Conservation (phyloP, 2,888 invertebrate genomes). For the Anthrax anthrax region DNA sequence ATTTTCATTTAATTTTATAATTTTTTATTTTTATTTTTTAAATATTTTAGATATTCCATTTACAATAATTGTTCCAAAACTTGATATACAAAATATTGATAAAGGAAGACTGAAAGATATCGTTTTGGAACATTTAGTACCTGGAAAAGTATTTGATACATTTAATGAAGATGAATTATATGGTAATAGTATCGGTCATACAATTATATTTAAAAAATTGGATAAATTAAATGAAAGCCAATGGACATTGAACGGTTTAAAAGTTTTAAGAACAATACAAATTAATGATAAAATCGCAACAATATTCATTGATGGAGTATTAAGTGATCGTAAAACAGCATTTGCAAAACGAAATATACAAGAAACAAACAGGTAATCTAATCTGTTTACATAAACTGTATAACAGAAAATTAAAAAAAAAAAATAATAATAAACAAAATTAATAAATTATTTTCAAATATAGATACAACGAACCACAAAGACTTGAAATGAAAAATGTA, state of each 20-base stretch:
- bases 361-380: slow-evolving; percentile 32
- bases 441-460: too few relatives aligned
- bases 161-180: slow-evolving; percentile 35
- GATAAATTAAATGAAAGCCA: slow-evolving; percentile 28
- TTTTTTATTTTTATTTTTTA: too few relatives aligned
- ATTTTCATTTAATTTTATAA: too few relatives aligned
- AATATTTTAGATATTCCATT: slow-evolving; percentile 41
- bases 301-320: slow-evolving; percentile 33
- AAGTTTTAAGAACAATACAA: slow-evolving; percentile 29
- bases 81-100: slow-evolving; percentile 37
- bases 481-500: slow-evolving; percentile 29
- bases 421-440: not conserved
- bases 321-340: slow-evolving; percentile 32
- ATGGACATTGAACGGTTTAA: slow-evolving; percentile 33
- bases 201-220: slow-evolving; percentile 32
- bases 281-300: slow-evolving; percentile 31
- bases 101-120: slow-evolving; percentile 41
- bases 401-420: not conserved
- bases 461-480: slow-evolving; percentile 33
- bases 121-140: slow-evolving; percentile 44
- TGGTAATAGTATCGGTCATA: slow-evolving; percentile 36
- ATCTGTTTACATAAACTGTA: too few relatives aligned
- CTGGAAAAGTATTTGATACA: slow-evolving; percentile 39
- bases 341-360: slow-evolving; percentile 35
- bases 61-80: slow-evolving; percentile 43